Evolutionary conservation across 2,113 vertebrate genomes (phyloP).

Genomic region (Mustela nigripes): DNA sequence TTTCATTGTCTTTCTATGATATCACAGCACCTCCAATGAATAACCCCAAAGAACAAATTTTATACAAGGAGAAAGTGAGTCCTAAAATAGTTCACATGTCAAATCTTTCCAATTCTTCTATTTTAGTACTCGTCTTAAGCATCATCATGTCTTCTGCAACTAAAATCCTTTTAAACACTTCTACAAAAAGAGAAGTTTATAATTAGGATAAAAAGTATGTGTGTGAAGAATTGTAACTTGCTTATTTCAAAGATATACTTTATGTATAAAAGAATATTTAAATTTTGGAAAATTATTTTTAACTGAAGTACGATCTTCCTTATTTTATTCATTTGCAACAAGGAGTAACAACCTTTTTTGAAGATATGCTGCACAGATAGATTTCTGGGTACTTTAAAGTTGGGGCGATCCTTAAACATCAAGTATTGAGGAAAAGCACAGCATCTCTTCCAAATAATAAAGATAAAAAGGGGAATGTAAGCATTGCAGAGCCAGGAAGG

Average conservation of each 20-base stretch:
- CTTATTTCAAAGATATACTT: not conserved
- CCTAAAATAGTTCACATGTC: not conserved
- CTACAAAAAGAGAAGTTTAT: not conserved
- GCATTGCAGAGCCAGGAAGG: not conserved
- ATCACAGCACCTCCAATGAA: not conserved
- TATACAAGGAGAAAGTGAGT: not conserved
- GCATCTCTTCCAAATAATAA: not conserved
- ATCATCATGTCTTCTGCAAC: not conserved
- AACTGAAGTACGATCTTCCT: not conserved
- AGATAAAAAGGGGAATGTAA: not conserved
- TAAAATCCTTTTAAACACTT: not conserved
- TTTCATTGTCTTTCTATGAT: not conserved
- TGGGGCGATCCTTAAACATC: not conserved
- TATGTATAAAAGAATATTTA: not conserved
- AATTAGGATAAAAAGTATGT: not conserved
- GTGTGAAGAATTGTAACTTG: not conserved
- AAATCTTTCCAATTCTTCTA: not conserved
- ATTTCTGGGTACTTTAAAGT: not conserved
- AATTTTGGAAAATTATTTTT: slow-evolving; percentile 2
- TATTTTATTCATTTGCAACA: not conserved
- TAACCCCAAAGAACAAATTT: not conserved
- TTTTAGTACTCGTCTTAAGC: not conserved
- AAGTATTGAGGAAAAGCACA: not conserved
- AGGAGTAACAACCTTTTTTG: not conserved
- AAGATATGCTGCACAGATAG: not conserved